These are phyloP conservation scores for Etheostoma perlongum DNA, from an alignment of 2,797 vertebrate genomes.

Conservation along the genomic window DNA sequence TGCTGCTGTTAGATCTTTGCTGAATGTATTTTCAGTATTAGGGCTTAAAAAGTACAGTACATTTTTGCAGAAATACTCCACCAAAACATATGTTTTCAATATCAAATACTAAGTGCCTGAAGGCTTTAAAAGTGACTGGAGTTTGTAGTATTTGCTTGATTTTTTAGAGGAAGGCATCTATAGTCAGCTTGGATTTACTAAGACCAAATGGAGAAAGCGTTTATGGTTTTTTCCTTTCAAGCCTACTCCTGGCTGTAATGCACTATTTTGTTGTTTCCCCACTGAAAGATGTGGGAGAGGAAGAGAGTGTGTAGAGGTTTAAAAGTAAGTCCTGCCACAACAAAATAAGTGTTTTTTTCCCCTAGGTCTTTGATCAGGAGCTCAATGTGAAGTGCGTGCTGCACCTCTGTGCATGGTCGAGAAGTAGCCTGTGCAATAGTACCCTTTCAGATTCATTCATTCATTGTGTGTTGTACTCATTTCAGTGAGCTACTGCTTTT, in stretches of 20 bases:
- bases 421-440: neutral
- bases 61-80: neutral
- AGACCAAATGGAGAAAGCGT: constrained; percentile 1
- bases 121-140: constrained; percentile 3
- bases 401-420: neutral
- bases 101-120: neutral
- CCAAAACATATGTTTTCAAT: neutral
- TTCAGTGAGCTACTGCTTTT: neutral
- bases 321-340: neutral
- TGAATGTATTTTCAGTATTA: neutral
- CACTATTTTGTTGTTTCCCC: constrained; percentile 14
- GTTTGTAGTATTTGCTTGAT: neutral
- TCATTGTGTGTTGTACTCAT: neutral
- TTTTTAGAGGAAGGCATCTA: neutral
- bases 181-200: neutral
- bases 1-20: neutral
- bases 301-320: neutral
- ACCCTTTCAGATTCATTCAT: neutral
- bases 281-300: neutral
- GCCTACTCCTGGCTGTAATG: constrained; percentile 1
- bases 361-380: neutral
- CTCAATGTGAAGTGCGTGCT: neutral
- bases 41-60: too few relatives aligned
- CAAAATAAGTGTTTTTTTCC: neutral
- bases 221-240: neutral